phyloP scores from a whole-genome alignment of 2,113 vertebrate species.

The Melozone crissalis region DNA sequence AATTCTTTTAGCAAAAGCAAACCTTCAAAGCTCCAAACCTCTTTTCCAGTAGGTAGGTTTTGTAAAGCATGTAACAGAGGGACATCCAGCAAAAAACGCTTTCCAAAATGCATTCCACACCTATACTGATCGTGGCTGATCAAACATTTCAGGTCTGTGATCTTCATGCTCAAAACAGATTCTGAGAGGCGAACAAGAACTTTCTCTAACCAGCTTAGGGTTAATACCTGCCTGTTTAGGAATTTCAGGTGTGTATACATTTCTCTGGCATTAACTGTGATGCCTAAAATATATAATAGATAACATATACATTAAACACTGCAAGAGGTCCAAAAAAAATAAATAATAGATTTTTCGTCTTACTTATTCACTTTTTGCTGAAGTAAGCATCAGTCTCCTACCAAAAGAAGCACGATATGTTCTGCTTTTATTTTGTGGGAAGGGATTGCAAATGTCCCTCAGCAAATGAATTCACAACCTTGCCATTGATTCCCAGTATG shows the following conservation, averaged over 20 bases:
- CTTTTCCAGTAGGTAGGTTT: background rate
- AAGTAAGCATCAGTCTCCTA: slow-evolving; percentile 21
- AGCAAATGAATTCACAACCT: slow-evolving; percentile 55
- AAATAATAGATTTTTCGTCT: background rate
- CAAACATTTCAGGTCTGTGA: background rate
- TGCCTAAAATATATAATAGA: background rate
- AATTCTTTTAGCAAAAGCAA: background rate
- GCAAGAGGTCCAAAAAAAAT: slow-evolving; percentile 1
- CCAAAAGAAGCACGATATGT: background rate
- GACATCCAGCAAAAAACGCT: background rate
- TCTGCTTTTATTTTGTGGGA: slow-evolving; percentile 2
- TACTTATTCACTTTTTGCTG: slow-evolving; percentile 31
- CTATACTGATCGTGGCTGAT: background rate
- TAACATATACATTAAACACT: background rate
- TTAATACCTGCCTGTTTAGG: background rate
- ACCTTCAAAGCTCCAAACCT: background rate
- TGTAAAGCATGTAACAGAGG: background rate
- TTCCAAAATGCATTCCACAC: background rate
- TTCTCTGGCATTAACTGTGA: background rate
- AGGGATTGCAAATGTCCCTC: slow-evolving; percentile 20
- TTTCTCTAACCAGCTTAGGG: background rate
- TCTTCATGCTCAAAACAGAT: background rate
- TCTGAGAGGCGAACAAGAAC: background rate
- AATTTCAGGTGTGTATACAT: background rate
- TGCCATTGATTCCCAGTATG: slow-evolving; percentile 43